Base-by-base conservation (phyloP, 1,140 invertebrate genomes). In the Muscidifurax raptorellus region DNA sequence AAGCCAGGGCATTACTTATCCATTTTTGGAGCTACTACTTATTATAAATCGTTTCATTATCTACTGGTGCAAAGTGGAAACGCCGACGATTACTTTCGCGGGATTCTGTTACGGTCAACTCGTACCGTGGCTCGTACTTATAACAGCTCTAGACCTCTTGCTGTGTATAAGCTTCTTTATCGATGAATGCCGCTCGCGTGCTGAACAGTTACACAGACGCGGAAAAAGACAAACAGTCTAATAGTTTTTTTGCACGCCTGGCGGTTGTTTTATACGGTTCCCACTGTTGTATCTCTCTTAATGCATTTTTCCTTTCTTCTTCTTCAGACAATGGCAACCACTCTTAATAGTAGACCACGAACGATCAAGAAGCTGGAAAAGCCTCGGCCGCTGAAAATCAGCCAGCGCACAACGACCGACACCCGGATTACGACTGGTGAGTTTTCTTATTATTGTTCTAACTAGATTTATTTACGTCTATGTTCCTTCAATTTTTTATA, bases 341-440 rank as follows among this genome's bases (percentile, higher is more conserved):
- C 91, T 86, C 80, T 92, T 64, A 91, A 90, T 75, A 9, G 7
- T 40, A 90, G 91, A 82, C 88, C 92, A 79, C 90, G 94, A 88
- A 93, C 92, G 66, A 94, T 95, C 66, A 96, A 96, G 92, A 96
- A 96, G 93, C 93, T 96, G 87, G 95, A 96, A 92, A 95, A 96
- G 88, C 96, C 96, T 85, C 94, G 96, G 91, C 95, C 95, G 87
- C 93, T 96, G 85, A 96, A 96, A 93, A 87, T 92, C 27, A 90
- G 86, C 86, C 92, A 91, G 83, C 90, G 92, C 86, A 90, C 90
- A 89, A 91, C 90, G 88, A 90, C 91, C 89, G 92, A 93, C 89
- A 91, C 91, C 86, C 89, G 91, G 88, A 92, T 92, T 87, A 89
- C 91, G 90, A 93, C 90, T 87, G 88, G 91, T 92, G 89, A 87